Conservation (phyloP, 2,797 vertebrate genomes). For the Dallia pectoralis region DNA sequence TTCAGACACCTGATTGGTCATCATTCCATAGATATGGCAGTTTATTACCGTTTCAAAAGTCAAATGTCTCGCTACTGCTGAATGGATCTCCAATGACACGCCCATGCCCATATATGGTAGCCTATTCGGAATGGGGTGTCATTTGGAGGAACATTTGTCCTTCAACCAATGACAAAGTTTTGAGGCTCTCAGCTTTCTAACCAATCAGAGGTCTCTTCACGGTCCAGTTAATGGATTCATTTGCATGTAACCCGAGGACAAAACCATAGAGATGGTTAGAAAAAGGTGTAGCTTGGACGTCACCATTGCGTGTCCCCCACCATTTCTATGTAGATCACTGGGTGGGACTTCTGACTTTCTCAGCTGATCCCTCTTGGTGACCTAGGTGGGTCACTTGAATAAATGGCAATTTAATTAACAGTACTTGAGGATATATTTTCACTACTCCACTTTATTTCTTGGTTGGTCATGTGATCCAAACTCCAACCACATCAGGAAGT, state of each 20-base stretch:
- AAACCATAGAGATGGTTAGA: background rate
- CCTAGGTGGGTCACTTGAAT: too few species aligned
- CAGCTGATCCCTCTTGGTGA: background rate
- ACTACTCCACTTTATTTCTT: too few species aligned
- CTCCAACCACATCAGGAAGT: too few species aligned
- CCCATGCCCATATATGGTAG: background rate
- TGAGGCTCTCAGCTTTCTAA: background rate
- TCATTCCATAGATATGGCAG: background rate
- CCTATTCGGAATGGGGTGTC: background rate
- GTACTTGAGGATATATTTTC: too few species aligned
- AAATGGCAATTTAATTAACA: too few species aligned
- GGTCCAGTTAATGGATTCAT: background rate
- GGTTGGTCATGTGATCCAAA: too few species aligned
- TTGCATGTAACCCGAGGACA: background rate
- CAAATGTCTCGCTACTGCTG: background rate
- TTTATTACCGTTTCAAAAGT: background rate
- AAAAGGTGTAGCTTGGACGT: too few species aligned
- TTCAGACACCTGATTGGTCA: background rate
- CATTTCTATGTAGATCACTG: background rate
- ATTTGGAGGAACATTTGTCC: background rate
- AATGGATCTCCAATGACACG: background rate
- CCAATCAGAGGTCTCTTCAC: background rate
- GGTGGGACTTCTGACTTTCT: too few species aligned
- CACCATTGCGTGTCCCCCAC: too few species aligned
- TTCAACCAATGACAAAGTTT: background rate